Conservation (phyloP, 92 coral and sea anemone species). For the Meandrina meandrites region DNA sequence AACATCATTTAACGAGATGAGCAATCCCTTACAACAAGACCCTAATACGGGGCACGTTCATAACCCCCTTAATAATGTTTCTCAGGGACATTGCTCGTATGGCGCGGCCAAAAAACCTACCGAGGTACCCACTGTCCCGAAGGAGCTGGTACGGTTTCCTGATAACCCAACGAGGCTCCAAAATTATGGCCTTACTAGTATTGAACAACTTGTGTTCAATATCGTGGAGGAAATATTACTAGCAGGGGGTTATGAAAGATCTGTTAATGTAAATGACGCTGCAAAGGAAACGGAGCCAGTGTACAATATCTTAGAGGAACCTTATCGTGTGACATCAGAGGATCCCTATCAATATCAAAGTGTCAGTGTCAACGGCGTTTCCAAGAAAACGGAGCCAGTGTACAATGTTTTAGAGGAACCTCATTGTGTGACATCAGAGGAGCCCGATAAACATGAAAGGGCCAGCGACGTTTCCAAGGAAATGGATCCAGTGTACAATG, state of each 20-base stretch:
- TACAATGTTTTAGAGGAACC: neutral
- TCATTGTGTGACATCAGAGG: neutral
- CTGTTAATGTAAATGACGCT: neutral
- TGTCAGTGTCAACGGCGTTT: no score
- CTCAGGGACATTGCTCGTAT: no score
- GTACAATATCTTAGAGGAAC: constrained; percentile 8
- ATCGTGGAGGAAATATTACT: constrained; percentile 15
- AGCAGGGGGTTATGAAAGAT: neutral
- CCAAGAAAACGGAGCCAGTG: no score
- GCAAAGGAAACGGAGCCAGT: neutral
- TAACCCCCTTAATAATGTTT: neutral
- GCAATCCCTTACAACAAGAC: constrained; percentile 6
- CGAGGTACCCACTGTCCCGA: neutral
- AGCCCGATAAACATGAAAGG: no score
- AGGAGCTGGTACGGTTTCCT: neutral
- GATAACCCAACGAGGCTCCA: neutral
- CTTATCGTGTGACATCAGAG: neutral
- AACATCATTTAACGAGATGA: constrained; percentile 13
- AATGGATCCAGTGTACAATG: no score
- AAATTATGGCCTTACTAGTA: constrained; percentile 10
- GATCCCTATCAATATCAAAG: neutral
- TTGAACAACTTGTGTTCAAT: constrained; percentile 34
- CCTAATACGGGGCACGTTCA: neutral
- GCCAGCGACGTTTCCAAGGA: no score
- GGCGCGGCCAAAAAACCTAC: neutral